Evolutionary conservation across 2,888 invertebrate species (phyloP).

Genomic region (Spatulosminthurus flaviceps): DNA sequence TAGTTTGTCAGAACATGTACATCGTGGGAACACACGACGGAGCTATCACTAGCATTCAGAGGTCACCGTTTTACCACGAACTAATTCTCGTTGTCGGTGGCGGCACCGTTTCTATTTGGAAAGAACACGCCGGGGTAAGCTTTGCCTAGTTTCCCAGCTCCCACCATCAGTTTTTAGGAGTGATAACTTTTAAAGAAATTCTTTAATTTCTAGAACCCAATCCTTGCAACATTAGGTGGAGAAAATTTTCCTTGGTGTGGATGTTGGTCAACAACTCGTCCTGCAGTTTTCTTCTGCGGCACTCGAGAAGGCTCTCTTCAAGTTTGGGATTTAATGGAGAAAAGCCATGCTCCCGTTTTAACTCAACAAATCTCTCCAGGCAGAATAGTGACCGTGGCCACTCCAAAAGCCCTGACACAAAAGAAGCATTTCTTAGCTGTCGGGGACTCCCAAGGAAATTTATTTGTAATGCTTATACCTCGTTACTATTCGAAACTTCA

Average conservation of each 20-base stretch:
- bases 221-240: constrained; percentile 51
- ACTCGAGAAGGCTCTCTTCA: constrained; percentile 80
- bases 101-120: constrained; percentile 79
- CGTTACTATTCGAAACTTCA: constrained; percentile 56
- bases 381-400: constrained; percentile 68
- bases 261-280: constrained; percentile 79
- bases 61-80: constrained; percentile 73
- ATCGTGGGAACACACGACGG: constrained; percentile 74
- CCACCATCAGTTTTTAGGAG: too few relatives aligned
- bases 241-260: constrained; percentile 65
- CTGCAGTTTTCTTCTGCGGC: constrained; percentile 76
- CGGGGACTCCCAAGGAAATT: constrained; percentile 57
- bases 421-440: constrained; percentile 61
- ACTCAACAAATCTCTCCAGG: constrained; percentile 75
- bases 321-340: constrained; percentile 80
- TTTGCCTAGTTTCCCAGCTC: too few relatives aligned
- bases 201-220: constrained; percentile 53
- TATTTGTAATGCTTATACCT: constrained; percentile 57
- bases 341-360: constrained; percentile 76
- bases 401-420: constrained; percentile 57
- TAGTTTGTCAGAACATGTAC: constrained; percentile 53
- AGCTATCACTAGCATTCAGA: constrained; percentile 71
- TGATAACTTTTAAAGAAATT: too few relatives aligned
- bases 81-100: constrained; percentile 79
- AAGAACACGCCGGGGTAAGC: constrained; percentile 71